Percentiles rank a stretch among this genome's conserved stretches.
Evolutionary conservation across 2,888 invertebrate genomes (phyloP).

Genomic region (Megamerina dolium): DNA sequence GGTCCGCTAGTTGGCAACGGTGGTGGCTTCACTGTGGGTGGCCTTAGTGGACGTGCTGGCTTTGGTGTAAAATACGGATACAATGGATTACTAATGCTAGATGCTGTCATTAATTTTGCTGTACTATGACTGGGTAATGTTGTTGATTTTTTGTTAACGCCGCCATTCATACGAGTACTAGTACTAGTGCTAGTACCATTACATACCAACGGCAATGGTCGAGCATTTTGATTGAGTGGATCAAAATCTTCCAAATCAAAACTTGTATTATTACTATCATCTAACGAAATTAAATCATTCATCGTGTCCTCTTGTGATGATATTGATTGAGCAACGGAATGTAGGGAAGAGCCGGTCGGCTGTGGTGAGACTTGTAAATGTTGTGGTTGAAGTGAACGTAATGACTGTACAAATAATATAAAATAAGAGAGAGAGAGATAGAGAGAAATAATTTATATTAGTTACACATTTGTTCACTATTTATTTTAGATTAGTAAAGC

Average conservation of each 20-base stretch:
- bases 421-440: not conserved
- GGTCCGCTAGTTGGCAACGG: conserved; percentile 26
- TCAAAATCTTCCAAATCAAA: conserved; percentile 63
- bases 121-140: conserved; percentile 36
- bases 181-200: conserved; percentile 6
- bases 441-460: no score
- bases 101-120: conserved; percentile 24
- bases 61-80: conserved; percentile 52
- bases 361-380: conserved; percentile 17
- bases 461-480: no score
- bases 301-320: conserved; percentile 44
- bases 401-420: conserved; percentile 24
- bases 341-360: conserved; percentile 14
- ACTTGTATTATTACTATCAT: conserved; percentile 58
- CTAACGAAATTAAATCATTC: conserved; percentile 62
- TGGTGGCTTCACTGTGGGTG: conserved; percentile 24
- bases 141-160: conserved; percentile 32
- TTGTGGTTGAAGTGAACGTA: conserved; percentile 31
- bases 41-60: conserved; percentile 18
- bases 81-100: conserved; percentile 49
- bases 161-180: conserved; percentile 6
- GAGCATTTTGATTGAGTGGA: conserved; percentile 54
- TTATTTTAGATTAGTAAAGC: no score
- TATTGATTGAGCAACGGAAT: conserved; percentile 16
- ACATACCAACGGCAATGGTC: conserved; percentile 40